phyloP scores from a whole-genome alignment of 2,113 vertebrate genomes.

The Microcebus ravelobensis region DNA sequence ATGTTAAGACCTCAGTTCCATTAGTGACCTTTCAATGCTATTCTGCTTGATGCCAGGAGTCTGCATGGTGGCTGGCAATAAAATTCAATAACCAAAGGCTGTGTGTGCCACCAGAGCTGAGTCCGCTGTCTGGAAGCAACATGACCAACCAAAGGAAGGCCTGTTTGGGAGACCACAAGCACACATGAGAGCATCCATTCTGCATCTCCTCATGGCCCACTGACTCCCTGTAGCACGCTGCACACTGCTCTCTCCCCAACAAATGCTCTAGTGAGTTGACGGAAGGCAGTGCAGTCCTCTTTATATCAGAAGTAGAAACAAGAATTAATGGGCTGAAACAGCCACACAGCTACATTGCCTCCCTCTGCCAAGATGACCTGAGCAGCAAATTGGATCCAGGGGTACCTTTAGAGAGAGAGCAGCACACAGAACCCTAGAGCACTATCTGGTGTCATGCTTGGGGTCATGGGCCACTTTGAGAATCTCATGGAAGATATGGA shows the following conservation, averaged over 20 bases:
- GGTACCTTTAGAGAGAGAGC: neutral
- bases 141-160: neutral
- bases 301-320: neutral
- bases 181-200: rapidly evolving
- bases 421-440: neutral
- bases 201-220: rapidly evolving
- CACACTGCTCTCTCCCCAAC: neutral
- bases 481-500: neutral
- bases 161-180: too few species aligned
- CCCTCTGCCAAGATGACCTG: neutral
- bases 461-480: neutral
- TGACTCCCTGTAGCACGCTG: rapidly evolving
- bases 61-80: too few species aligned
- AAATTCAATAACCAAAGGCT: neutral
- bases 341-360: neutral
- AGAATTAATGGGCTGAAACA: neutral
- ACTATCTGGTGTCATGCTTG: neutral
- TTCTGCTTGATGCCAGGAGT: neutral
- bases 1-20: neutral
- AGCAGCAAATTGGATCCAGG: neutral
- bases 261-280: too few species aligned
- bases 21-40: neutral
- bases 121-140: too few species aligned
- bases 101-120: neutral
- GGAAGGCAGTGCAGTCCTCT: neutral